A percentile compares a stretch with the other conserved stretches of the same genome.
phyloP scores from a whole-genome alignment of 2,797 vertebrate genomes.

The Aeoliscus strigatus region DNA sequence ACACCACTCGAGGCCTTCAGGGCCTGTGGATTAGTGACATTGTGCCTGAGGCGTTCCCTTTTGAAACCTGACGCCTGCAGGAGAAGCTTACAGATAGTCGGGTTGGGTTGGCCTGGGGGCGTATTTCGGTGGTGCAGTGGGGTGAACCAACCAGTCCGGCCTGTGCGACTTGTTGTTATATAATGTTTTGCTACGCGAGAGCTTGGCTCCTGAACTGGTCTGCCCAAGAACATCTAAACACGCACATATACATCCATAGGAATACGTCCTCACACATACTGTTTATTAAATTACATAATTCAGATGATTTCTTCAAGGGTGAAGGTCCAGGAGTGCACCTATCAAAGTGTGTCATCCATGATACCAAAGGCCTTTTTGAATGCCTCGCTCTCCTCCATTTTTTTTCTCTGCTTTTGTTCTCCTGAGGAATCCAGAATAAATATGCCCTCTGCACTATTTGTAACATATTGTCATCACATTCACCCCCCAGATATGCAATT shows the following conservation, averaged over 20 bases:
- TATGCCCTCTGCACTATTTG: slow-evolving; percentile 57
- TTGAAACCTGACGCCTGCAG: slow-evolving; percentile 65
- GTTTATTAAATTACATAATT: too few relatives aligned
- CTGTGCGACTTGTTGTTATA: slow-evolving; percentile 43
- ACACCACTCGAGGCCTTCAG: slow-evolving; percentile 13
- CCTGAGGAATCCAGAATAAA: slow-evolving; percentile 62
- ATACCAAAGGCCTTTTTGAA: slow-evolving; percentile 52
- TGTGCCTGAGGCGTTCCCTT: slow-evolving; percentile 53
- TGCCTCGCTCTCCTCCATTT: slow-evolving; percentile 21
- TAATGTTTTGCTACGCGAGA: slow-evolving; percentile 18
- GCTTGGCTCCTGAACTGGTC: slow-evolving; percentile 13
- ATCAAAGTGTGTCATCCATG: slow-evolving; percentile 59
- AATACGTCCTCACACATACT: slow-evolving; percentile 4
- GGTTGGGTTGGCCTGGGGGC: slow-evolving; percentile 38
- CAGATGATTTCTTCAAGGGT: too few relatives aligned
- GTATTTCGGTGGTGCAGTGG: slow-evolving; percentile 13
- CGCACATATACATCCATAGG: slow-evolving; percentile 1
- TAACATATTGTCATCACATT: slow-evolving; percentile 61
- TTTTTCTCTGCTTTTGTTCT: slow-evolving; percentile 44
- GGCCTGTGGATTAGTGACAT: slow-evolving; percentile 44
- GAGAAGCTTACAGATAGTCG: slow-evolving; percentile 52
- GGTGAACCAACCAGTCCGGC: slow-evolving; percentile 62
- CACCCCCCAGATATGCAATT: slow-evolving; percentile 64
- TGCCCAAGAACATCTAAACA: slow-evolving; percentile 3
- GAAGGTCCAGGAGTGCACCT: slow-evolving; percentile 50